Percentiles rank a stretch among this genome's conserved stretches.
phyloP scores from a whole-genome alignment of 1,140 invertebrate species.

The Aphis craccivora region DNA sequence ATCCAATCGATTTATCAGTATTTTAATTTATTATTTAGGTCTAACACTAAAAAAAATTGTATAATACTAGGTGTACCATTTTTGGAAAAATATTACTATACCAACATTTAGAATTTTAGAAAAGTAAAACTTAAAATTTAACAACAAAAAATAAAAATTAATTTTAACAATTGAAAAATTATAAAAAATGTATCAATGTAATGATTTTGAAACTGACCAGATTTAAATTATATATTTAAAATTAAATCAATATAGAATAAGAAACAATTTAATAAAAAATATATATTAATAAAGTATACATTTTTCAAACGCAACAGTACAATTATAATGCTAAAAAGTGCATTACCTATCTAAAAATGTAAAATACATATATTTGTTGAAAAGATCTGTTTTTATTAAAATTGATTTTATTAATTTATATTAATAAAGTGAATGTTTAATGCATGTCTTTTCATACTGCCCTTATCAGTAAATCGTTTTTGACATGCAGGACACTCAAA shows the following conservation, averaged over 20 bases:
- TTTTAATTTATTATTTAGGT: not conserved
- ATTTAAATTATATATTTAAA: not conserved
- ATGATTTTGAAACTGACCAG: not conserved
- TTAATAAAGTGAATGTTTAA: not conserved
- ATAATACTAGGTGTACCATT: not conserved
- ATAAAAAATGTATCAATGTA: not conserved
- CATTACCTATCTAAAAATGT: not conserved
- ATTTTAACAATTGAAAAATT: not conserved
- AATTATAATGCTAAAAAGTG: not conserved
- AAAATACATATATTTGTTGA: not conserved
- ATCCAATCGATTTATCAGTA: not conserved
- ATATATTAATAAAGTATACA: not conserved
- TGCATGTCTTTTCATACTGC: not conserved
- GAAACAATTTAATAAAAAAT: not conserved
- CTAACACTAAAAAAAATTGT: not conserved
- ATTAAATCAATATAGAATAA: not conserved
- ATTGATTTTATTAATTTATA: not conserved
- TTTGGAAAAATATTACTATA: not conserved
- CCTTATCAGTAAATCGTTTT: not conserved
- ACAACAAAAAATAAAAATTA: no score
- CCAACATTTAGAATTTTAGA: not conserved
- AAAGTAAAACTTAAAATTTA: not conserved
- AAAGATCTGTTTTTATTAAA: not conserved
- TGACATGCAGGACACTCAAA: not conserved
- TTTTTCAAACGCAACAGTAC: not conserved